Conservation (phyloP, 2,113 vertebrate genomes). For the Phycodurus eques region DNA sequence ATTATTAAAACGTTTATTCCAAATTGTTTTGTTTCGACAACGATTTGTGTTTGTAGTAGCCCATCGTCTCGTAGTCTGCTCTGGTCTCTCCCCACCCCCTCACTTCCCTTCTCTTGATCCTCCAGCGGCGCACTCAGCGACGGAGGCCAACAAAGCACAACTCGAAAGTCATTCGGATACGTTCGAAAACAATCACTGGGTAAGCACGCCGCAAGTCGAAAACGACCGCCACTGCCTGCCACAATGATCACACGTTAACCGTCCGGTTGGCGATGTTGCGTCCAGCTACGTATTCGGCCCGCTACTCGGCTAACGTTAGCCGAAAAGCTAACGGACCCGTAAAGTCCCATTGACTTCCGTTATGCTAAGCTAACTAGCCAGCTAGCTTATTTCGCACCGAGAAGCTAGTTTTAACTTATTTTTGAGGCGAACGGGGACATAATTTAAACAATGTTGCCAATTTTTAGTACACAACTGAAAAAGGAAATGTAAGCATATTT, state of each 20-base stretch:
- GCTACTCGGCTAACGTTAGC: conserved; percentile 33
- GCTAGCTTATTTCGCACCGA: conserved; percentile 19
- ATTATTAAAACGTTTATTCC: too few relatives aligned
- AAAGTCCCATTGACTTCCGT: conserved; percentile 57
- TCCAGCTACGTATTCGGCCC: conserved; percentile 15
- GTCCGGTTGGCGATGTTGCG: background rate
- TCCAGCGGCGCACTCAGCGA: conserved; percentile 42
- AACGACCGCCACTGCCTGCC: too few relatives aligned
- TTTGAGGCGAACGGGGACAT: background rate
- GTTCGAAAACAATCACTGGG: conserved; percentile 37
- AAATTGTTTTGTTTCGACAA: background rate
- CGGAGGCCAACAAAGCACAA: conserved; percentile 61
- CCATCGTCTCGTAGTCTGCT: conserved; percentile 12
- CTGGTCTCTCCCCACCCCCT: conserved; percentile 28
- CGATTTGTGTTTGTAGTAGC: background rate
- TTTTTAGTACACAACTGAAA: background rate
- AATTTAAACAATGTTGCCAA: background rate
- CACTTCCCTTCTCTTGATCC: conserved; percentile 60
- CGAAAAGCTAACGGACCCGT: conserved; percentile 40
- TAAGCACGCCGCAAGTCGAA: conserved; percentile 13
- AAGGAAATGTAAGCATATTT: background rate
- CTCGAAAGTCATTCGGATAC: conserved; percentile 34
- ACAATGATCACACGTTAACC: background rate
- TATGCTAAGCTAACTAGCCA: conserved; percentile 44
- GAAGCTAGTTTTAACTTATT: background rate